These are phyloP conservation scores for Crotalus horridus DNA, from an alignment of 2,113 vertebrate genomes.

Conservation along the genomic window DNA sequence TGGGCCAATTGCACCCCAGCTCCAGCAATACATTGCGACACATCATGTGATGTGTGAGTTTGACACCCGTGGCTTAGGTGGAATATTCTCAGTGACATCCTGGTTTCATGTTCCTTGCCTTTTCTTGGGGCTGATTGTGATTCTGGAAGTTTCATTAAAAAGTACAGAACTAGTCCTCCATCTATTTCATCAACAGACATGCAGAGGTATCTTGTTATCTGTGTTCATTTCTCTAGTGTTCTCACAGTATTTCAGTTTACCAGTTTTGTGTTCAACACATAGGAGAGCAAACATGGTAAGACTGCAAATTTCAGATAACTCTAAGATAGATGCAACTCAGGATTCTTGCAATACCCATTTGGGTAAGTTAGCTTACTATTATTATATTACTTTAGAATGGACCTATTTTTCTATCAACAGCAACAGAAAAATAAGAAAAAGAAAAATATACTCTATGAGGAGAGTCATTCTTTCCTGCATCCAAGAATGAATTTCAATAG, in stretches of 20 bases:
- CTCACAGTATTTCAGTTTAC: not conserved
- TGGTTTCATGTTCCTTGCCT: not conserved
- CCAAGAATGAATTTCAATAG: not conserved
- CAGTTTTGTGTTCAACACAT: not conserved
- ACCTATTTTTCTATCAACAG: not conserved
- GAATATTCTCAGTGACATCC: not conserved
- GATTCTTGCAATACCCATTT: not conserved
- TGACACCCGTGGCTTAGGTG: not conserved
- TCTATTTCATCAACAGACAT: not conserved
- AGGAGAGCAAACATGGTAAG: not conserved
- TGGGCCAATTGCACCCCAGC: too few relatives aligned
- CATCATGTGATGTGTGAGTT: too few relatives aligned
- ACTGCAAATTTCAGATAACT: not conserved
- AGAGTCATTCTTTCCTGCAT: constrained; percentile 9
- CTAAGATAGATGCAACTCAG: not conserved
- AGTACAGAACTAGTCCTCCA: not conserved
- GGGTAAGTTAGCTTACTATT: not conserved
- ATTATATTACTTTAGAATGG: not conserved
- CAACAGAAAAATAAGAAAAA: not conserved
- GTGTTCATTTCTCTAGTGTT: not conserved
- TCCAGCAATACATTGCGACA: too few relatives aligned
- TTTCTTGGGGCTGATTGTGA: not conserved
- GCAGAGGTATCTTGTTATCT: not conserved
- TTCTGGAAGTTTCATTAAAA: not conserved
- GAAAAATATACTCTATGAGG: not conserved